Percentiles rank a stretch among this genome's conserved stretches.
Evolutionary conservation across 92 coral and sea anemone species (phyloP).

Genomic region (Parazoanthus swiftii): DNA sequence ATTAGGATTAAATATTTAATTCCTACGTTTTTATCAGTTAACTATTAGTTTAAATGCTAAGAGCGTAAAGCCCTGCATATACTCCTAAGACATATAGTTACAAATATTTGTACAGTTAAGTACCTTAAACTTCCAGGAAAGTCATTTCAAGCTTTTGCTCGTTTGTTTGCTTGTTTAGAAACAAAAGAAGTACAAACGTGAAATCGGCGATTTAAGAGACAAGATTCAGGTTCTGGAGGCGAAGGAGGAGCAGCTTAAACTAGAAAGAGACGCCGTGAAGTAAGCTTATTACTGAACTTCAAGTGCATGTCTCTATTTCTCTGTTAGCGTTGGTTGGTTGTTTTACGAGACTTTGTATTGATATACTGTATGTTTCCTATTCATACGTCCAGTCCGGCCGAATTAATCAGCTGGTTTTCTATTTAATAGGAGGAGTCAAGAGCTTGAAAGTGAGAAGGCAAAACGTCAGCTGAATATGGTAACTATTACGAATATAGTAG

Average conservation of each 20-base stretch:
- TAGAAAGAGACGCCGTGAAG: conserved; percentile 83
- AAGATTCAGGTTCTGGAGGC: conserved; percentile 78
- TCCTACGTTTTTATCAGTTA: too few species aligned
- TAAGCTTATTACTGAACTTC: conserved; percentile 18
- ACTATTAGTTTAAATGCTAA: too few species aligned
- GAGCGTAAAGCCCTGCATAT: too few species aligned
- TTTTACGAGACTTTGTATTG: background rate
- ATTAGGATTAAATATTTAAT: too few species aligned
- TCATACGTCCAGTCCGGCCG: background rate
- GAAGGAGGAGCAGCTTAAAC: conserved; percentile 80
- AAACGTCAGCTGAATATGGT: conserved; percentile 37
- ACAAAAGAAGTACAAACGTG: conserved; percentile 81
- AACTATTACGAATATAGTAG: background rate
- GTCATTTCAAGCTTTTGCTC: background rate
- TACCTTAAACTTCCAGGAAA: background rate
- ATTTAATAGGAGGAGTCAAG: conserved; percentile 24
- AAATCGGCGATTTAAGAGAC: conserved; percentile 71
- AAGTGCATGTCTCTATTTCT: too few species aligned
- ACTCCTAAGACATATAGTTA: too few species aligned
- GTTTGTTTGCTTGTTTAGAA: conserved; percentile 55
- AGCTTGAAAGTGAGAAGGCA: conserved; percentile 37
- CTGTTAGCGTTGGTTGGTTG: background rate
- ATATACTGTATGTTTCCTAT: background rate
- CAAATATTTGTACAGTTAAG: background rate
- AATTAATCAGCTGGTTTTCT: background rate